Base-by-base conservation (phyloP, 2,113 vertebrate species). In the Okapia johnstoni region DNA sequence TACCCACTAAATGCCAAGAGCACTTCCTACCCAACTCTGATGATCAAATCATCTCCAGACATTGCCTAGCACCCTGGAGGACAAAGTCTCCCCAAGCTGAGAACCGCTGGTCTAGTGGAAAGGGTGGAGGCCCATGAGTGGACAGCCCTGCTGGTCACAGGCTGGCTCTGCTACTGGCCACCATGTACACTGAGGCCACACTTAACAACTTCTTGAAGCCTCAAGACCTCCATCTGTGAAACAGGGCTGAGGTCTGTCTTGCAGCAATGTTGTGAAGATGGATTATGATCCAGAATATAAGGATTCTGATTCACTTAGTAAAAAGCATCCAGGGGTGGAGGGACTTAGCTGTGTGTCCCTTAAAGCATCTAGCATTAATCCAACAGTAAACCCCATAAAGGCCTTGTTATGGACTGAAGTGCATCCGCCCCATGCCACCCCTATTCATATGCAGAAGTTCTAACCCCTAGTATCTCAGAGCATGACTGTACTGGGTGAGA, bases 401-500 rank as follows among this genome's bases (percentile, higher is more conserved):
- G 17, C 60, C 73, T 88, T 58, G 10, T 43, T 40, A 87, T 2
- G 13, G 30, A 33, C 60, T 52, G 26, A 58, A 54, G 7, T 43
- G 21, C 48, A 33, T 7, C 26, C 4, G 2, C 12, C 70, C 23
- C 40, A 26, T 0, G 2, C 13, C 36, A 8, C 15, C 13, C 11
- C 23, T 36, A 90, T 43, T 90, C 55, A 10, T 0, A 77, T 28
- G 61, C 0, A 10, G 36, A 81, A 70, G 73, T 28, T 43, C 52
- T 70, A 40, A 70, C 0, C 50, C 40, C 40, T 21, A 73, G 66
- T 16, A 58, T 43, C 50, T 43, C 26, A 6, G 84, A 81, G 14
- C 25, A 54, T 81, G 52, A n/a, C 84, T 40, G 13, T 50, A 52
- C 87, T 33, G 33, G 73, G 48, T 73, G 58, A 52, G 0, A 70